A percentile compares a stretch with the other conserved stretches of the same genome.
phyloP scores from a whole-genome alignment of 2,888 invertebrate species.

The Lamellibrachia satsuma region DNA sequence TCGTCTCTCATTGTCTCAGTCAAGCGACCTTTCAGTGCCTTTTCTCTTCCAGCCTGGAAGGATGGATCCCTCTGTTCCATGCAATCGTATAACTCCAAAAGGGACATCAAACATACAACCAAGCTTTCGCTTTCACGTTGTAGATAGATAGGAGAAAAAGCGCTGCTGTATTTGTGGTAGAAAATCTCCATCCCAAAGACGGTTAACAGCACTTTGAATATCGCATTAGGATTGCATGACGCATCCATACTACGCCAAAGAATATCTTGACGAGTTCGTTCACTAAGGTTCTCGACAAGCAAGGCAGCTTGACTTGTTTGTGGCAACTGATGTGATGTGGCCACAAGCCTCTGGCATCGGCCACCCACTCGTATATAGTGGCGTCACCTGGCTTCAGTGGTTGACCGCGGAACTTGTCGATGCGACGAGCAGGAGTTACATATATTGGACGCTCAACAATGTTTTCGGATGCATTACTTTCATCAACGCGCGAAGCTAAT shows the following conservation, averaged over 20 bases:
- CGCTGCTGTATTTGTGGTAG: too few relatives aligned
- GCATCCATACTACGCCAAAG: neutral
- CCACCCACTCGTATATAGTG: conserved; percentile 27
- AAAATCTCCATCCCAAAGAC: too few relatives aligned
- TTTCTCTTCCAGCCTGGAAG: too few relatives aligned
- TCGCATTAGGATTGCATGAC: neutral
- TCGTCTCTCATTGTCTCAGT: too few relatives aligned
- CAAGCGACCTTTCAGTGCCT: too few relatives aligned
- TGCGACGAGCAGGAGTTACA: neutral
- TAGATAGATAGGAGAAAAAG: too few relatives aligned
- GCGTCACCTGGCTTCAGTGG: conserved; percentile 19
- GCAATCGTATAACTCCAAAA: too few relatives aligned
- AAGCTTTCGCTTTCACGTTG: too few relatives aligned
- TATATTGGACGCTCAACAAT: neutral
- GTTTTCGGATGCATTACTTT: neutral
- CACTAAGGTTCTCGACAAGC: neutral
- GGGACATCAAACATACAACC: too few relatives aligned
- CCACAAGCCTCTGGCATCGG: conserved; percentile 22
- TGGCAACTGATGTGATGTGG: conserved; percentile 7
- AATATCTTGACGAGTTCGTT: conserved; percentile 18
- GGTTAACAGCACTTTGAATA: too few relatives aligned
- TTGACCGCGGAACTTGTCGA: conserved; percentile 20
- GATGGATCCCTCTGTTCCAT: too few relatives aligned
- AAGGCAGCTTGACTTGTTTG: neutral
- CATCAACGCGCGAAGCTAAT: neutral